Conservation (phyloP, 2,888 invertebrate species). For the Anarsia innoxiella region DNA sequence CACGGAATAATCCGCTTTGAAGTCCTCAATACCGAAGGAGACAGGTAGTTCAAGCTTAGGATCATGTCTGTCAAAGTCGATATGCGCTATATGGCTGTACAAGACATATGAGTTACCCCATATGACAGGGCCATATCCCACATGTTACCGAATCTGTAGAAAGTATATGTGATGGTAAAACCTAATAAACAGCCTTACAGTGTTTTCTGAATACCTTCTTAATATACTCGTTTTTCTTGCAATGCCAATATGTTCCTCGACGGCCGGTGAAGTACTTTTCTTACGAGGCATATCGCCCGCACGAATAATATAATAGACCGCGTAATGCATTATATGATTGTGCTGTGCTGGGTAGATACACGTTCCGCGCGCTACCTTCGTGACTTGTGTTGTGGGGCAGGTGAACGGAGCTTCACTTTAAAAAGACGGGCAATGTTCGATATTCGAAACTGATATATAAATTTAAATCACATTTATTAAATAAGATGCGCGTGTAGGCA, state of each 20-base stretch:
- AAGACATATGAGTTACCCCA: no score
- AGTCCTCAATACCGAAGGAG: no score
- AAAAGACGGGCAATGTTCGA: constrained; percentile 27
- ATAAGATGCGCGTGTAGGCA: constrained; percentile 25
- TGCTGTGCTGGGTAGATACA: constrained; percentile 24
- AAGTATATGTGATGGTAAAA: constrained; percentile 29
- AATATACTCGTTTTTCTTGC: no score
- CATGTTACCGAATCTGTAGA: constrained; percentile 32
- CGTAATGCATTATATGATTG: constrained; percentile 21
- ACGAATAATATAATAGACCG: constrained; percentile 26
- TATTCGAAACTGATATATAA: constrained; percentile 35
- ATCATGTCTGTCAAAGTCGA: constrained; percentile 36
- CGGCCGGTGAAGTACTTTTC: constrained; percentile 39
- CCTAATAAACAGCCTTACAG: constrained; percentile 25
- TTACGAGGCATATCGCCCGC: constrained; percentile 47
- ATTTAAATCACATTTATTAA: constrained; percentile 37
- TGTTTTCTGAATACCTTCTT: constrained; percentile 41
- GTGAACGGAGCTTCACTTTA: constrained; percentile 37
- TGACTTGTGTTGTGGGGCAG: constrained; percentile 40
- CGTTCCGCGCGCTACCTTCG: constrained; percentile 44
- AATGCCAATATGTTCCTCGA: constrained; percentile 60
- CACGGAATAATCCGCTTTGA: constrained; percentile 54
- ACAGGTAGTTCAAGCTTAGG: constrained; percentile 48
- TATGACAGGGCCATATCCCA: constrained; percentile 38
- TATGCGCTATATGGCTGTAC: constrained; percentile 54